Percentiles rank a stretch among this genome's conserved stretches.
These are phyloP conservation scores for Drosophila paranaensis DNA, from an alignment of 2,888 invertebrate species.

Conservation along the genomic window DNA sequence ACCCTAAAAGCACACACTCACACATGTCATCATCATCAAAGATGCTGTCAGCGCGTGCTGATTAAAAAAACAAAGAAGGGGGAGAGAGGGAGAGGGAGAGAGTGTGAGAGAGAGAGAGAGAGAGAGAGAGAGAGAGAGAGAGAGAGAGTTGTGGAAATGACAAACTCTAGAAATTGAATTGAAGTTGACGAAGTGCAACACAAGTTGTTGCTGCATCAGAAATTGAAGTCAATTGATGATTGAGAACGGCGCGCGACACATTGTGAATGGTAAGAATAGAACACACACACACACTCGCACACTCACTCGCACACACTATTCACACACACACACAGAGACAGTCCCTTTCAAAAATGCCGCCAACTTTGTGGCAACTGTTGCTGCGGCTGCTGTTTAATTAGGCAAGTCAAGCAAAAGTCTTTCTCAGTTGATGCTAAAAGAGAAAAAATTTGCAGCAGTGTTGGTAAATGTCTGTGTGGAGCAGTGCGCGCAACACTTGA, in stretches of 20 bases:
- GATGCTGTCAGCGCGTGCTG: constrained; percentile 48
- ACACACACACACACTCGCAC: constrained; percentile 22
- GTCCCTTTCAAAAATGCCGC: constrained; percentile 53
- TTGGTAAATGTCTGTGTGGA: constrained; percentile 6
- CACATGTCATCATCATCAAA: constrained; percentile 11
- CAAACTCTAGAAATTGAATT: constrained; percentile 45
- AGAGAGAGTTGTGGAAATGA: constrained; percentile 19
- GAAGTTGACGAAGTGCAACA: constrained; percentile 62
- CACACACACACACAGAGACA: not conserved
- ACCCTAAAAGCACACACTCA: constrained; percentile 3
- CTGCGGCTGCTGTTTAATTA: constrained; percentile 61
- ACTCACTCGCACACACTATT: constrained; percentile 14
- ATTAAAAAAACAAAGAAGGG: constrained; percentile 28
- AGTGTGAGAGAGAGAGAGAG: not conserved
- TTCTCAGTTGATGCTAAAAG: not conserved
- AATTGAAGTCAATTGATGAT: constrained; percentile 79
- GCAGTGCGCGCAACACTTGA: not conserved
- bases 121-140: not conserved
- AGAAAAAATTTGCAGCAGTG: not conserved
- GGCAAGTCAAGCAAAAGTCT: constrained; percentile 20
- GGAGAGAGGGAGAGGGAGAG: not conserved
- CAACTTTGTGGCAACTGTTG: constrained; percentile 48
- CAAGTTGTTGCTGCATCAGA: constrained; percentile 50
- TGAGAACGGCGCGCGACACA: constrained; percentile 56
- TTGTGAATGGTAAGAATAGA: constrained; percentile 60